Base-by-base conservation (phyloP, 2,797 vertebrate species). In the Pipistrellus pipistrellus region DNA sequence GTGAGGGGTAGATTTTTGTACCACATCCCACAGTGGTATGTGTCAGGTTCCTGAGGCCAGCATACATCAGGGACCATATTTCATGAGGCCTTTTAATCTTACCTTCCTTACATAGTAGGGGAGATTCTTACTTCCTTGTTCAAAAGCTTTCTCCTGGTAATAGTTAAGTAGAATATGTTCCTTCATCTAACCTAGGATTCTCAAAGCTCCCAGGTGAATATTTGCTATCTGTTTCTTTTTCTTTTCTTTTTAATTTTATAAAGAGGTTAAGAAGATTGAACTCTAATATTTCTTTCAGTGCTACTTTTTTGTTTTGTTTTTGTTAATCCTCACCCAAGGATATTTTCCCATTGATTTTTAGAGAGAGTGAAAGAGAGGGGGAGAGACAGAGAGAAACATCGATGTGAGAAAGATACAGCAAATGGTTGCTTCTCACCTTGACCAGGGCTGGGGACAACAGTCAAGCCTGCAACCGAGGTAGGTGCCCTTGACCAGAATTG, bases 71-170 rank as follows among this genome's bases (percentile, higher is more conserved):
- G 44, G 38, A 20, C 30, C 32, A 57, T 78, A 4, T 68, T 93
- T 88, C 72, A 75, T 59, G 18, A 73, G 73, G 35, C 3, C 18
- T 7, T 95, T 96, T 53, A 72, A 72, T 90, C 9, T 66, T 62
- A 18, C 7, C 27, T 69, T 11, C 77, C 35, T 77, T 69, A 41
- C 12, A 7, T 3, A 64, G 14, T 21, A 46, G 73, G 15, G 35
- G 25, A 93, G 90, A 46, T 68, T 62, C 38, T 91, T 80, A 23
- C n/a, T 77, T 95, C 44, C 25, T 94, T 89, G 35, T 78, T 90
- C 14, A 30, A 53, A 90, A 87, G 32, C 27, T 76, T 80, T 84
- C 27, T 90, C 23, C 38, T 41, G 71, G 53, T 88, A 66, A 51
- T 62, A 85, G 57, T 41, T 90, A 32, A 89, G n/a, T 64, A 38